Conservation (phyloP, 2,113 vertebrate genomes). For the Syngnathoides biaculeatus region DNA sequence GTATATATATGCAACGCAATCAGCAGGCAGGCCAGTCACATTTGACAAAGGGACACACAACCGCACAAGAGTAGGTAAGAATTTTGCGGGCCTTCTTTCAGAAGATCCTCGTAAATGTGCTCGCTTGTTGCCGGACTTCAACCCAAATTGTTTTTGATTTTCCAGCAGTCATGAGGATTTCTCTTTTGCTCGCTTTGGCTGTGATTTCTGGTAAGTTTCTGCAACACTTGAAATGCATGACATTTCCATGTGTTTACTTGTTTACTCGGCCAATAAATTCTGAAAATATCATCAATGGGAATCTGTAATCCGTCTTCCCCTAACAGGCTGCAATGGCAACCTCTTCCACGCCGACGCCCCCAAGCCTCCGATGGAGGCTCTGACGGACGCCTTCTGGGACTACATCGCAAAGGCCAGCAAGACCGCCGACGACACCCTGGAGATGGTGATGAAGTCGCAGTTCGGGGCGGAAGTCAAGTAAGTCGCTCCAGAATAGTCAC, state of each 20-base stretch:
- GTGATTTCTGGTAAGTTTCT: slow-evolving; percentile 64
- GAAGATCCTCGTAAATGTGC: background rate
- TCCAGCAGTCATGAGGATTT: slow-evolving; percentile 61
- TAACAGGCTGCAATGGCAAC: slow-evolving; percentile 72
- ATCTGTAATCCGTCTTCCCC: background rate
- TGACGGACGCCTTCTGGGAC: slow-evolving; percentile 76
- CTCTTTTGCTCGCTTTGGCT: slow-evolving; percentile 51
- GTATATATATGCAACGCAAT: slow-evolving; percentile 52
- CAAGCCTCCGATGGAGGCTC: slow-evolving; percentile 70
- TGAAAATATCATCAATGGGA: background rate
- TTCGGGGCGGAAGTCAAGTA: slow-evolving; percentile 75
- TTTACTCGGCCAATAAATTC: too few relatives aligned
- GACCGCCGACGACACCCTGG: slow-evolving; percentile 72
- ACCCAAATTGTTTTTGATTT: slow-evolving; percentile 16
- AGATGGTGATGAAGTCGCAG: slow-evolving; percentile 72
- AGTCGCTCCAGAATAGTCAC: slow-evolving; percentile 13
- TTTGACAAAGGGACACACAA: slow-evolving; percentile 23
- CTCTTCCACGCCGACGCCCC: slow-evolving; percentile 72
- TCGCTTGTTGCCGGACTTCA: background rate
- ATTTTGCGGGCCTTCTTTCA: background rate
- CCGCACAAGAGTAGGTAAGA: slow-evolving; percentile 49
- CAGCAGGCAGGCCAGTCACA: slow-evolving; percentile 29
- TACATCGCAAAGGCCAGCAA: slow-evolving; percentile 72
- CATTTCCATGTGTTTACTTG: too few relatives aligned
- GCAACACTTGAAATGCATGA: background rate